phyloP scores from a whole-genome alignment of 2,113 vertebrate species.

The Pterocles gutturalis region DNA sequence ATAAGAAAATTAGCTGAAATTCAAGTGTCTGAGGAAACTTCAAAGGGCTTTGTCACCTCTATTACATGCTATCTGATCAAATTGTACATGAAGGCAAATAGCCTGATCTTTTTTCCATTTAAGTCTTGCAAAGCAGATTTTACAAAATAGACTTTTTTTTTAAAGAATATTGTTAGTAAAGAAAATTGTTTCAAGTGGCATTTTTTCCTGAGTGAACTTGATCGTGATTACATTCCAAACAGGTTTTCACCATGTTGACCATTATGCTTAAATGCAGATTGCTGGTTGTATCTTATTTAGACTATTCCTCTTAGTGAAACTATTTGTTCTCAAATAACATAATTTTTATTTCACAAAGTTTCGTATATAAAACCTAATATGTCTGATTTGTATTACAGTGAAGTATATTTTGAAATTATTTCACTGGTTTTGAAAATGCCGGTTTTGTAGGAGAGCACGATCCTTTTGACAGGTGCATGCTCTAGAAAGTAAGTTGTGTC shows the following conservation, averaged over 20 bases:
- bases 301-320: neutral
- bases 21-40: neutral
- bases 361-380: neutral
- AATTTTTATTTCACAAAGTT: neutral
- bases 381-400: neutral
- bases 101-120: neutral
- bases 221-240: neutral
- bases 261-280: neutral
- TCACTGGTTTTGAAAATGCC: neutral
- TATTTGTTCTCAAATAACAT: neutral
- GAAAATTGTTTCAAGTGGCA: neutral
- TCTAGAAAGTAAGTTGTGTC: neutral
- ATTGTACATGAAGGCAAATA: slow-evolving; percentile 2
- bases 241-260: neutral
- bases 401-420: neutral
- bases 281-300: neutral
- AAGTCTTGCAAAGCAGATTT: neutral
- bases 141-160: neutral
- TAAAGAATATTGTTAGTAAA: neutral
- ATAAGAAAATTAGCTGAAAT: slow-evolving; percentile 57
- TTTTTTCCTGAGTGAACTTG: neutral
- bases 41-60: slow-evolving; percentile 32
- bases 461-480: neutral
- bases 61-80: slow-evolving; percentile 49
- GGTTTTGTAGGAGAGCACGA: neutral